Evolutionary conservation across 2,797 vertebrate species (phyloP).

Genomic region (Cynopterus sphinx): DNA sequence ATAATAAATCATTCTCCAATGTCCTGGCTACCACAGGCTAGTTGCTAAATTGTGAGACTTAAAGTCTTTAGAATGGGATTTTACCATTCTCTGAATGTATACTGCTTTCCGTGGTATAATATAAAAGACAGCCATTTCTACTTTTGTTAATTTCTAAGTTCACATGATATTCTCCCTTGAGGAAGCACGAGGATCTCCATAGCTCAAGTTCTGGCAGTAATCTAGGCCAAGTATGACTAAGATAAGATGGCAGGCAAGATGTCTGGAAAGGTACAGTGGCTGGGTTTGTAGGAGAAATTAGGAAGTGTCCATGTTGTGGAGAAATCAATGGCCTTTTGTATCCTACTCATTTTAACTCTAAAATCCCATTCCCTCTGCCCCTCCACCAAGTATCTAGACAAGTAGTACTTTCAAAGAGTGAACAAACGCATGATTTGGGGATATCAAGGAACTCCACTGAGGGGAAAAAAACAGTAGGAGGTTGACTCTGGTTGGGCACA

Average conservation of each 20-base stretch:
- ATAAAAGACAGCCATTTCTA: neutral
- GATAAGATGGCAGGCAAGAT: neutral
- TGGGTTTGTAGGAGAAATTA: neutral
- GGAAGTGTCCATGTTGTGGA: neutral
- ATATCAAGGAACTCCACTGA: neutral
- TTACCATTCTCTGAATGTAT: neutral
- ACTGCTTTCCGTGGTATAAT: neutral
- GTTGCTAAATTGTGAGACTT: slow-evolving; percentile 11
- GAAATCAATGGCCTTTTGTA: neutral
- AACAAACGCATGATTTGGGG: neutral
- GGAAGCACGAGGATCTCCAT: neutral
- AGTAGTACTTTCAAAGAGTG: neutral
- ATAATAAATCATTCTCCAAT: slow-evolving; percentile 18
- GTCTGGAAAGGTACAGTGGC: neutral
- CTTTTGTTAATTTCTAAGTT: neutral
- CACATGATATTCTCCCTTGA: neutral
- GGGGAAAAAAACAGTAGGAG: neutral
- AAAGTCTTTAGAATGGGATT: neutral
- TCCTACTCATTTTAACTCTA: neutral
- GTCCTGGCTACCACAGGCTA: neutral
- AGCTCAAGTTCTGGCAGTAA: neutral
- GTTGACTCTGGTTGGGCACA: neutral
- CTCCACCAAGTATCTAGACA: neutral
- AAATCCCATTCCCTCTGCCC: neutral
- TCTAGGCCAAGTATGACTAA: neutral